Conservation (phyloP, 2,888 invertebrate genomes). For the Physocephala rufipes region DNA sequence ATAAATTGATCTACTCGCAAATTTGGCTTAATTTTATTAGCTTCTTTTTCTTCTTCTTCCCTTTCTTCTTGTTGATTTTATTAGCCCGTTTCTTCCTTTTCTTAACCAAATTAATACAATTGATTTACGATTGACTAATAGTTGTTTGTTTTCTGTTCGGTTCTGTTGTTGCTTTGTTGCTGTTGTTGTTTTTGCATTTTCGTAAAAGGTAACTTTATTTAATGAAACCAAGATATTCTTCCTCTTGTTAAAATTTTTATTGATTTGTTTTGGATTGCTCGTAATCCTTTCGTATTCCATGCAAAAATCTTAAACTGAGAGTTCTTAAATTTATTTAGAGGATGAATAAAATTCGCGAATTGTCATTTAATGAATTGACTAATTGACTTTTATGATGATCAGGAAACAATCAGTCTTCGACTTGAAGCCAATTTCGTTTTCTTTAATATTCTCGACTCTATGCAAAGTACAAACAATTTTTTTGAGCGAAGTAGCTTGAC, state of each 20-base stretch:
- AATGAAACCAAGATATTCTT: no score
- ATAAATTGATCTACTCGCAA: not conserved
- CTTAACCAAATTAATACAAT: constrained; percentile 49
- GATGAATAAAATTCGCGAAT: not conserved
- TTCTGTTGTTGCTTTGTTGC: not conserved
- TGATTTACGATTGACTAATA: constrained; percentile 55
- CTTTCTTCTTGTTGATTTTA: constrained; percentile 6
- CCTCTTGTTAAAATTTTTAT: not conserved
- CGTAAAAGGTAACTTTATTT: not conserved
- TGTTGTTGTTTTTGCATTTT: not conserved
- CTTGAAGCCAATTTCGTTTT: no score
- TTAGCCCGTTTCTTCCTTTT: no score
- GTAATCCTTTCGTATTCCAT: no score
- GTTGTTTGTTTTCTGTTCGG: not conserved
- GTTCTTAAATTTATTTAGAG: not conserved
- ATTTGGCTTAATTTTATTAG: not conserved
- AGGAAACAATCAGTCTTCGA: not conserved
- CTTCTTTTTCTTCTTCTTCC: not conserved
- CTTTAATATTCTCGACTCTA: no score
- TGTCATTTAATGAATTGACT: not conserved
- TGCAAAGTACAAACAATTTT: no score
- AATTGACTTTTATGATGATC: constrained; percentile 16
- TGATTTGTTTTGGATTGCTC: not conserved
- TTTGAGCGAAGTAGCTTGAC: no score
- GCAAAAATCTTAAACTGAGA: no score